These are phyloP conservation scores for Motacilla tschutschensis DNA, from an alignment of 2,113 vertebrate species.

Conservation along the genomic window DNA sequence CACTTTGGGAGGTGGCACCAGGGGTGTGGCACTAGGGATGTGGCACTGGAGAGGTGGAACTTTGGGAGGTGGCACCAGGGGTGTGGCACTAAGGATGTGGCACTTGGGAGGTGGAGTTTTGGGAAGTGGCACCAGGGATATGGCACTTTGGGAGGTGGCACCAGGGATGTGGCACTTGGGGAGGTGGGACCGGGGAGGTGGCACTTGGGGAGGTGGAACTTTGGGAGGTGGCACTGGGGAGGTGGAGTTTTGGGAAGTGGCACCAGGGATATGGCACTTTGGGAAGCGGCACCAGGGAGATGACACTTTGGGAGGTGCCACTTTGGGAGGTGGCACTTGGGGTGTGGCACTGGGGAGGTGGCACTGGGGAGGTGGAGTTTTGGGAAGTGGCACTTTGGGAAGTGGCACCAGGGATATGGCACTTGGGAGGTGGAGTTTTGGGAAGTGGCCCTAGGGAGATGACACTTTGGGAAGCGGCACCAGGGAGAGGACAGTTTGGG, in stretches of 20 bases:
- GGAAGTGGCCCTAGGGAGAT: too few relatives aligned
- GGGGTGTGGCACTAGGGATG: neutral
- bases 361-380: too few relatives aligned
- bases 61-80: neutral
- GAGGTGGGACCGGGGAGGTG: neutral
- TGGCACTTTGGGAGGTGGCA: neutral
- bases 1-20: too few relatives aligned
- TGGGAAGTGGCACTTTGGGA: too few relatives aligned
- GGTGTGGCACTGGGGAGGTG: too few relatives aligned
- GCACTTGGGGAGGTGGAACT: neutral
- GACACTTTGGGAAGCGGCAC: too few relatives aligned
- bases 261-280: neutral
- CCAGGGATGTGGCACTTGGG: fast-evolving
- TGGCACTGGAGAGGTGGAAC: neutral
- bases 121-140: neutral
- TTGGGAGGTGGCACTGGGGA: neutral
- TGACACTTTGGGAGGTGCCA: neutral
- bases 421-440: too few relatives aligned
- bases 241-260: too few relatives aligned
- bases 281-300: neutral
- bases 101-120: too few relatives aligned
- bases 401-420: fast-evolving
- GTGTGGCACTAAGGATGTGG: too few relatives aligned
- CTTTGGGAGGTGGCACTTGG: neutral
- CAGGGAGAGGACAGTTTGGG: too few relatives aligned